Evolutionary conservation across 2,113 vertebrate genomes (phyloP).

Genomic region (Dermatemys mawii): DNA sequence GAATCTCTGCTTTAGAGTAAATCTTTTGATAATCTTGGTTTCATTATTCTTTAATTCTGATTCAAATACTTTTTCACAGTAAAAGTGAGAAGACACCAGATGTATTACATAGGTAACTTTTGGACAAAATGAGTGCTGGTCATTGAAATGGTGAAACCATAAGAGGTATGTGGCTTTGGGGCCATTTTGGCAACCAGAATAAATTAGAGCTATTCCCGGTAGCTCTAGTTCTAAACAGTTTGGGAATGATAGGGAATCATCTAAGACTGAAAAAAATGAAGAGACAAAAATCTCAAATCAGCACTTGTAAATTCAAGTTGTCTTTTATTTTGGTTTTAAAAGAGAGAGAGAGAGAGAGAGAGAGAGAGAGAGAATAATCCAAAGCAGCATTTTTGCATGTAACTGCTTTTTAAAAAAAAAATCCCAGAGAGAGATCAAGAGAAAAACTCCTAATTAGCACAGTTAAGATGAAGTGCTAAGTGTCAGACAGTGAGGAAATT

Average conservation of each 20-base stretch:
- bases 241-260: constrained; percentile 19
- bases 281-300: neutral
- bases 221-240: constrained; percentile 30
- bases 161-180: neutral
- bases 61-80: neutral
- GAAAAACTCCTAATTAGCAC: constrained; percentile 61
- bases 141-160: neutral
- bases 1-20: neutral
- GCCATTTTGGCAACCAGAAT: neutral
- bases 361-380: neutral
- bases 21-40: neutral
- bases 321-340: constrained; percentile 41
- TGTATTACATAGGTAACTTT: neutral
- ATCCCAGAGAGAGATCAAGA: constrained; percentile 35
- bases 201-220: neutral
- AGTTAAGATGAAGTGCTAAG: constrained; percentile 65
- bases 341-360: neutral
- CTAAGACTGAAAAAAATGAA: neutral
- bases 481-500: constrained; percentile 49
- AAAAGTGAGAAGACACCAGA: neutral
- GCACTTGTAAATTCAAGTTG: constrained; percentile 43
- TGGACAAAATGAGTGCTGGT: neutral
- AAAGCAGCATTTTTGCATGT: constrained; percentile 35
- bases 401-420: constrained; percentile 24
- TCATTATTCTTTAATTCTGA: neutral